These are phyloP conservation scores for Plagodis dolabraria DNA, from an alignment of 2,888 invertebrate species.

Conservation along the genomic window DNA sequence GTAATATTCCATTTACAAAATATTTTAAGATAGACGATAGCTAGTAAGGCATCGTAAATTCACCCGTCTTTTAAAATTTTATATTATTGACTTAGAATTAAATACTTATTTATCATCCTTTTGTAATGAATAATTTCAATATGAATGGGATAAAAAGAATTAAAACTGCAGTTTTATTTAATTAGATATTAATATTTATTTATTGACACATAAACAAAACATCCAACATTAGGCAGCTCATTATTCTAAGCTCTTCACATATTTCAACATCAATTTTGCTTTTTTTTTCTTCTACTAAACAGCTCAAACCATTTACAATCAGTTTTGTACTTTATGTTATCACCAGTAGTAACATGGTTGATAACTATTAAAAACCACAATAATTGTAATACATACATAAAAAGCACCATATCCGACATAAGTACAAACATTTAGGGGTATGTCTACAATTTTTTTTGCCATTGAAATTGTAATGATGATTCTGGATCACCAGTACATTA, in stretches of 20 bases:
- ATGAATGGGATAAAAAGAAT: constrained; percentile 75
- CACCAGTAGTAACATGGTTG: constrained; percentile 13
- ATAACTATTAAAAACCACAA: constrained; percentile 23
- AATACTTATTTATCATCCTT: constrained; percentile 84
- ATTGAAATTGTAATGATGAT: no score
- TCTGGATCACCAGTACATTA: no score
- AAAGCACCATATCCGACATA: constrained; percentile 38
- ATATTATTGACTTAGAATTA: constrained; percentile 82
- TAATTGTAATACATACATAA: constrained; percentile 23
- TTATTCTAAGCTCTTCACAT: constrained; percentile 33
- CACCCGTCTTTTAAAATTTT: constrained; percentile 85
- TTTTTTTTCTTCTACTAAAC: not conserved
- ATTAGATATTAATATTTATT: constrained; percentile 56
- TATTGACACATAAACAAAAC: constrained; percentile 55
- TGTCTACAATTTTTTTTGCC: not conserved
- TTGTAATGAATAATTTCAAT: constrained; percentile 79
- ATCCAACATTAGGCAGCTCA: constrained; percentile 45
- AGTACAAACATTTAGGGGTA: constrained; percentile 27
- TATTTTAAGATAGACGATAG: constrained; percentile 74
- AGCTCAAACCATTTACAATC: not conserved
- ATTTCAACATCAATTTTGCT: constrained; percentile 13
- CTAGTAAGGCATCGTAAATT: constrained; percentile 79
- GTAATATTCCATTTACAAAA: constrained; percentile 83
- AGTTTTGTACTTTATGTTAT: constrained; percentile 19
- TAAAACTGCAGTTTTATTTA: constrained; percentile 58